Conservation (phyloP, 2,797 vertebrate species). For the Mareca strepera region DNA sequence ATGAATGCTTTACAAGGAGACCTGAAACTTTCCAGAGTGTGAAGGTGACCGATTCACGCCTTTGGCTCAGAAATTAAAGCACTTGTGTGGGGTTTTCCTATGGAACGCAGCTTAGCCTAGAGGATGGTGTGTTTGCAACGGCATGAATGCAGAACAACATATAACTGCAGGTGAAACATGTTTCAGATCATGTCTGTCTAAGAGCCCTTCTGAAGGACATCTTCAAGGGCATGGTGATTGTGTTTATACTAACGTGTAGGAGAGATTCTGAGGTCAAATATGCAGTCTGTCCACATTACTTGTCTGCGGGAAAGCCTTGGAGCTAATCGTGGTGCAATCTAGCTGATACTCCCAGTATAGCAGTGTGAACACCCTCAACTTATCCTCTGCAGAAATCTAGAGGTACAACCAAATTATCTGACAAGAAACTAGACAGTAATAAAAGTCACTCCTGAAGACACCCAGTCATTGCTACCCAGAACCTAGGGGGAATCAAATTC, state of each 20-base stretch:
- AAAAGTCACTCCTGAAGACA: conserved; percentile 45
- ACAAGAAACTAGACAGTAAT: conserved; percentile 35
- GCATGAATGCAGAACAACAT: fast-evolving
- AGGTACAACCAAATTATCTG: conserved; percentile 34
- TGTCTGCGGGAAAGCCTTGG: conserved; percentile 27
- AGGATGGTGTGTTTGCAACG: not conserved
- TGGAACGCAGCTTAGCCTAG: not conserved
- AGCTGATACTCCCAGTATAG: conserved; percentile 34
- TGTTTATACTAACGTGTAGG: conserved; percentile 25
- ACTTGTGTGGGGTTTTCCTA: not conserved
- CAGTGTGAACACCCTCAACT: not conserved
- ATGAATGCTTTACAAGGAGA: not conserved
- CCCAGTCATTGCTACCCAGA: not conserved
- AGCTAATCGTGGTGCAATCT: conserved; percentile 51
- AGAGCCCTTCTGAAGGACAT: conserved; percentile 42
- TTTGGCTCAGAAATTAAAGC: not conserved
- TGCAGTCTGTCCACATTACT: conserved; percentile 58
- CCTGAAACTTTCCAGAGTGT: not conserved
- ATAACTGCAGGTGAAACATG: not conserved
- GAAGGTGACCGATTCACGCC: not conserved
- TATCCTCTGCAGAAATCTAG: conserved; percentile 51
- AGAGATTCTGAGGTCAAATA: conserved; percentile 63
- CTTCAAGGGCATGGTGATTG: conserved; percentile 30
- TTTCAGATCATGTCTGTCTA: not conserved
- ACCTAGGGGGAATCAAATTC: not conserved